These are phyloP conservation scores for Athene cunicularia DNA, from an alignment of 2,113 vertebrate species.

Conservation along the genomic window DNA sequence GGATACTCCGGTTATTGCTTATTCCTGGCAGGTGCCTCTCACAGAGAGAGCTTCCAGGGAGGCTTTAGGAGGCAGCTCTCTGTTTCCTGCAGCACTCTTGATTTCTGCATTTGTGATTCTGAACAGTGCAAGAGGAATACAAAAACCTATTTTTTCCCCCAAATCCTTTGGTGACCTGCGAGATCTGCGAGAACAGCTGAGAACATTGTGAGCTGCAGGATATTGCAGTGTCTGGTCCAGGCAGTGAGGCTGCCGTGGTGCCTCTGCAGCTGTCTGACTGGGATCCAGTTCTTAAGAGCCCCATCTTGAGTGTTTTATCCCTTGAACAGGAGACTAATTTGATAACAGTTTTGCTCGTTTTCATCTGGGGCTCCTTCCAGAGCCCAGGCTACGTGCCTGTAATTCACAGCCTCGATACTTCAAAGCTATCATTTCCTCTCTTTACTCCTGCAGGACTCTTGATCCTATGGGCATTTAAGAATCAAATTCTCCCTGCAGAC, in stretches of 20 bases:
- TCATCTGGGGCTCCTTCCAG: background rate
- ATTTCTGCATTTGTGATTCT: background rate
- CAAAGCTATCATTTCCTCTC: background rate
- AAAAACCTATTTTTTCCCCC: background rate
- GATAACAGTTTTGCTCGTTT: background rate
- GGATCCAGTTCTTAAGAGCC: background rate
- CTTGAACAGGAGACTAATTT: background rate
- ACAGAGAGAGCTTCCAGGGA: background rate
- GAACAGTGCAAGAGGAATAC: background rate
- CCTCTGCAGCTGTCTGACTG: background rate
- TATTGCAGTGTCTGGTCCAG: background rate
- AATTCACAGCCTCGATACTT: background rate
- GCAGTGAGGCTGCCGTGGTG: background rate
- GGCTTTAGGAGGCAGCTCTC: background rate
- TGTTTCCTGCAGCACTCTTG: fast-evolving
- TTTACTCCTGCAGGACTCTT: background rate
- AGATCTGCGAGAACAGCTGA: background rate
- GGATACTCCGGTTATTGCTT: background rate
- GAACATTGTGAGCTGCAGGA: background rate
- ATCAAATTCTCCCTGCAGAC: background rate
- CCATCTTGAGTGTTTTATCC: background rate
- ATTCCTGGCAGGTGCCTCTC: background rate
- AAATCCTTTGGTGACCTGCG: background rate
- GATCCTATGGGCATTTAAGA: fast-evolving
- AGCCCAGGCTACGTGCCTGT: background rate